Evolutionary conservation across 1,140 invertebrate genomes (phyloP), one percentile per base, ranked within the genome.

Genomic region (Latrodectus geometricus): DNA sequence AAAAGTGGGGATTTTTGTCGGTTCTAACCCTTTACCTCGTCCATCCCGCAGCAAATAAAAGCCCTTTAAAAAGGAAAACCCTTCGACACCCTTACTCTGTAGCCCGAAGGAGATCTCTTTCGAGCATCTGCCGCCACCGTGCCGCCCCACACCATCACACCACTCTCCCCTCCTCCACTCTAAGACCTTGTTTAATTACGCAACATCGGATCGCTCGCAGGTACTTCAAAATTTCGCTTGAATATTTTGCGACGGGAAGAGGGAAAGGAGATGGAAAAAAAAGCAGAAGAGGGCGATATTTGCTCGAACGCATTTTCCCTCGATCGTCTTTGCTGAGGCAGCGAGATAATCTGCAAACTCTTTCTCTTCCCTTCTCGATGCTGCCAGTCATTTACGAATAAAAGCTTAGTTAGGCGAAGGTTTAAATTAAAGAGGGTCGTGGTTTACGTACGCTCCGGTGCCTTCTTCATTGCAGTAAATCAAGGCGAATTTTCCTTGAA

Each of bases 281-380:
- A 35, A 35, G 35, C 35, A 35, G 35, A 35, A 35, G 35, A 35
- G 35, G 35, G 35, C 35, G 70, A 73, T 73, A 73, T 73, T 73
- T 73, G 70, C 70, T 73, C 70, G 23, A 73, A 20, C 48, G 70
- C 35, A 48, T 35, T 73, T 73, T 49, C 35, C 35, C 70, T 48
- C 20, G 70, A 73, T 73, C 70, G 70, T 73, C 70, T 73, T 35
- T 73, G 70, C 70, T 73, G 70, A 73, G 70, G 70, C 70, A 65
- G 70, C 70, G 23, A 14, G 23, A 73, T 73, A 73, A 73, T 73
- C 70, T 35, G 35, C 35, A 35, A 35, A 35, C 35, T 35, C 35
- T 35, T 35, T 35, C 49, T 23, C 70, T 35, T 17, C 35, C 23
- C 70, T 49, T 50, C 35, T 48, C 9, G 35, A 21, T 35, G 68